Conservation (phyloP, 1,140 invertebrate genomes). For the Tachypleus tridentatus region DNA sequence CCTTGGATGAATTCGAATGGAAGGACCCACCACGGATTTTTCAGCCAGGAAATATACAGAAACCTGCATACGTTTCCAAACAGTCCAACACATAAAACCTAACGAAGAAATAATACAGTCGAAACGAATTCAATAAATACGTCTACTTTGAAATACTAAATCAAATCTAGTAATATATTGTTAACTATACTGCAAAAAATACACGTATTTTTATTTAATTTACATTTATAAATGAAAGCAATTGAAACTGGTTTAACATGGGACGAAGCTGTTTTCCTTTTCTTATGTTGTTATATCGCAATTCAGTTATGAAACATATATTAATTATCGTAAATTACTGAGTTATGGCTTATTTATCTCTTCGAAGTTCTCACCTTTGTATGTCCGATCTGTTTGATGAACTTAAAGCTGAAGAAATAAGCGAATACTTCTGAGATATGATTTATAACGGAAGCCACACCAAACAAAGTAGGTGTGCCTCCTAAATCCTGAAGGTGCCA, state of each 20-base stretch:
- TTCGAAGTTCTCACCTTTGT: constrained; percentile 53
- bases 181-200: no score
- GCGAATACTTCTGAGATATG: constrained; percentile 97
- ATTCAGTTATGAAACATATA: no score
- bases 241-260: no score
- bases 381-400: constrained; percentile 87
- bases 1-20: constrained; percentile 96
- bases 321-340: no score
- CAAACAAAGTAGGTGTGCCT: constrained; percentile 92
- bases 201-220: no score
- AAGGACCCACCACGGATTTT: constrained; percentile 93
- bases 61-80: constrained; percentile 89
- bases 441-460: constrained; percentile 95
- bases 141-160: no score
- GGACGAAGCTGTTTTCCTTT: no score
- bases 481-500: constrained; percentile 97
- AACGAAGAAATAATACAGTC: constrained; percentile 7
- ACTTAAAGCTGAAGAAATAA: constrained; percentile 92
- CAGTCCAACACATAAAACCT: constrained; percentile 84
- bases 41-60: constrained; percentile 88
- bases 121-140: no score
- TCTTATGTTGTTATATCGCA: no score
- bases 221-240: no score
- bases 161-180: no score
- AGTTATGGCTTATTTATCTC: no score